Evolutionary conservation across 2,113 vertebrate genomes (phyloP).

Genomic region (Cichladusa arquata): DNA sequence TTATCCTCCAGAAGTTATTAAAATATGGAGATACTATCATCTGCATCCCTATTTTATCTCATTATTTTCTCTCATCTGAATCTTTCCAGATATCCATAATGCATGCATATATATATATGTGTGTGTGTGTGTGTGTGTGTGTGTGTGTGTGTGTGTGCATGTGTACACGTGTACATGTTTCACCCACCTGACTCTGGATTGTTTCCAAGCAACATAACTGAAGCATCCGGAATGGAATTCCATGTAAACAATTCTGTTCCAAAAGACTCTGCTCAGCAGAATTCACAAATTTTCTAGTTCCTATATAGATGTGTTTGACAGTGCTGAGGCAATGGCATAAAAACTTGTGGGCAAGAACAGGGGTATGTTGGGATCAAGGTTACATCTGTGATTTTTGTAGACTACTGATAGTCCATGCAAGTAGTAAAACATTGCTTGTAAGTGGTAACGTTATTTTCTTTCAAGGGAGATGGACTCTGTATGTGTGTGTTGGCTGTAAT

Average conservation of each 20-base stretch:
- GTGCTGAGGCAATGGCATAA: neutral
- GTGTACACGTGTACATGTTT: fast-evolving
- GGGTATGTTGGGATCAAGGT: neutral
- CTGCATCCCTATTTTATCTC: neutral
- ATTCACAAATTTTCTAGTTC: neutral
- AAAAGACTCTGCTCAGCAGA: neutral
- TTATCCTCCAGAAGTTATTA: neutral
- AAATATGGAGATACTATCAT: neutral
- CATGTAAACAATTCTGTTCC: neutral
- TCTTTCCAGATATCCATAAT: neutral
- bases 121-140: no score
- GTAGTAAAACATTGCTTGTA: neutral
- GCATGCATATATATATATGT: no score
- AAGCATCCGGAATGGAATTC: neutral
- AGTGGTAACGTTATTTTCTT: neutral
- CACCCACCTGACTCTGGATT: neutral
- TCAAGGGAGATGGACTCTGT: neutral
- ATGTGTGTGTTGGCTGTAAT: neutral
- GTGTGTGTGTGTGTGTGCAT: fast-evolving
- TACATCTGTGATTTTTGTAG: neutral
- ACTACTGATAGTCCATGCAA: neutral
- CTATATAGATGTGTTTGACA: neutral
- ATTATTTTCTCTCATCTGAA: neutral
- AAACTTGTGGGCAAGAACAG: neutral
- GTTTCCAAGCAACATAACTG: neutral